These are phyloP conservation scores for Oscheius onirici DNA, from an alignment of 2,888 invertebrate genomes.

Conservation along the genomic window DNA sequence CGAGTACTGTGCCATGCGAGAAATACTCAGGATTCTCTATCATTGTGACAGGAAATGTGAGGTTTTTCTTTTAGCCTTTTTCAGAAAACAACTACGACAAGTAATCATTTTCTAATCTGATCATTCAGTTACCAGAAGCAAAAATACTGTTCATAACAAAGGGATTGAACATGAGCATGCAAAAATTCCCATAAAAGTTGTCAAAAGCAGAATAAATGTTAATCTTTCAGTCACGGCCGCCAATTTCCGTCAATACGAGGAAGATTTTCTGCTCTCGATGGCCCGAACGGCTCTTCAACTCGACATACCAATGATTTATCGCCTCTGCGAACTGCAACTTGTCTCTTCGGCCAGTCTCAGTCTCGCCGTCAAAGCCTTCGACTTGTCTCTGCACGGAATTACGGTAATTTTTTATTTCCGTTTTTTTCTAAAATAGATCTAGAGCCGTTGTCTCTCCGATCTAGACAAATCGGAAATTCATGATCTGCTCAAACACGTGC, in stretches of 20 bases:
- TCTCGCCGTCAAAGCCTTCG: neutral
- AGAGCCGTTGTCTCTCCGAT: neutral
- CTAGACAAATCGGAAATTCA: neutral
- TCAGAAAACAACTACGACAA: neutral
- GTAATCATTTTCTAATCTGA: no score
- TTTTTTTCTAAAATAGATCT: neutral
- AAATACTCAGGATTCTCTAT: neutral
- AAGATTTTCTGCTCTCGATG: neutral
- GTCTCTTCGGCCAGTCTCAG: neutral
- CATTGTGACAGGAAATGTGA: conserved; percentile 6
- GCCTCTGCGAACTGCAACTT: neutral
- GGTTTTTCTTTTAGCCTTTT: neutral
- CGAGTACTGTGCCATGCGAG: neutral
- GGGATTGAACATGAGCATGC: no score
- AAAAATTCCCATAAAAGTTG: no score
- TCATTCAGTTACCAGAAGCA: no score
- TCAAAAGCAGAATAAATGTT: no score
- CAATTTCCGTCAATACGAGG: neutral
- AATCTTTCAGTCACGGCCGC: neutral
- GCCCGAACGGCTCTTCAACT: neutral
- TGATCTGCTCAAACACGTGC: neutral
- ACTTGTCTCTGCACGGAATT: neutral
- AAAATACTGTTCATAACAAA: no score
- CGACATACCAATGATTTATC: neutral
- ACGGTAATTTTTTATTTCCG: neutral